Evolutionary conservation across 2,888 invertebrate genomes (phyloP).

Genomic region (Alcis repandata): DNA sequence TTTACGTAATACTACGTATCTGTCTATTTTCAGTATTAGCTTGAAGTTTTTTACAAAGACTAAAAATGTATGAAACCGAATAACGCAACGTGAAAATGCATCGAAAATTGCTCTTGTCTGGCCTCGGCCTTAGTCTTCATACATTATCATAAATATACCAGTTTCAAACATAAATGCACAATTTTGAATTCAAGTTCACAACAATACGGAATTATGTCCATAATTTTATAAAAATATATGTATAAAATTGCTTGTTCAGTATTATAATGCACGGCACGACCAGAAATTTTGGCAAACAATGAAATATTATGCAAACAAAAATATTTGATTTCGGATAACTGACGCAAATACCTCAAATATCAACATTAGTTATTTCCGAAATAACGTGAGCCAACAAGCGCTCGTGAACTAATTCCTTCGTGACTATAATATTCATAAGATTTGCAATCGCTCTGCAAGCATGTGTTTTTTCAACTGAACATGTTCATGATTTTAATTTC

Average conservation of each 20-base stretch:
- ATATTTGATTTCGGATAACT: slow-evolving; percentile 15
- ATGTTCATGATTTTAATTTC: too few relatives aligned
- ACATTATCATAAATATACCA: slow-evolving; percentile 4
- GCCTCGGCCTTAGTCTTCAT: slow-evolving; percentile 17
- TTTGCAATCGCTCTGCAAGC: neutral
- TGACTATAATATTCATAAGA: slow-evolving; percentile 10
- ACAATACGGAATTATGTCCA: slow-evolving; percentile 15
- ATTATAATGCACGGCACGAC: slow-evolving; percentile 23
- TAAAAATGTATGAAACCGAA: neutral
- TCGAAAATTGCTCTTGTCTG: neutral
- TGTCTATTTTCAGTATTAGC: too few relatives aligned
- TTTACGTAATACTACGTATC: too few relatives aligned
- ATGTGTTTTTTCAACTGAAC: neutral
- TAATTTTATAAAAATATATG: slow-evolving; percentile 13
- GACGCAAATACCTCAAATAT: slow-evolving; percentile 6
- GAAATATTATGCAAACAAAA: slow-evolving; percentile 6
- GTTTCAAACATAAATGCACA: slow-evolving; percentile 24
- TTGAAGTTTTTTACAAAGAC: too few relatives aligned
- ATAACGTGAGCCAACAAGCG: slow-evolving; percentile 2
- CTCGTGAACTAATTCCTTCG: slow-evolving; percentile 2
- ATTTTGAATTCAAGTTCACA: slow-evolving; percentile 16
- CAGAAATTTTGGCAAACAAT: slow-evolving; percentile 11
- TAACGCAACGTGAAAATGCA: neutral
- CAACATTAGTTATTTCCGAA: slow-evolving; percentile 11
- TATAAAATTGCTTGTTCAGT: slow-evolving; percentile 2